Evolutionary conservation across 2,797 vertebrate genomes (phyloP).

Genomic region (Chelmon rostratus): DNA sequence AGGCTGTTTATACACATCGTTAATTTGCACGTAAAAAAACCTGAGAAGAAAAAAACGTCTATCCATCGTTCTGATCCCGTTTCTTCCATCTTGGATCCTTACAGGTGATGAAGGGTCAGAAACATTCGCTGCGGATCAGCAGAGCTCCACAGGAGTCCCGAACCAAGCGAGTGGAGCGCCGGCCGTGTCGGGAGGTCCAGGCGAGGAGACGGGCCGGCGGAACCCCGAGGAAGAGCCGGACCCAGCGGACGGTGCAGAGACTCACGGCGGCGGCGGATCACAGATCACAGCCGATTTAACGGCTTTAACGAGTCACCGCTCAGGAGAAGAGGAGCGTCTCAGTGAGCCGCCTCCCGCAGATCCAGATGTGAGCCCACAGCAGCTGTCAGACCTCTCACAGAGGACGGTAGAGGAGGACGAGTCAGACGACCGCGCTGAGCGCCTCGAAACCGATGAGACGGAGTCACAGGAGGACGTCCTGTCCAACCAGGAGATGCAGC

Average conservation of each 20-base stretch:
- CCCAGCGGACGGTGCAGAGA: slow-evolving; percentile 11
- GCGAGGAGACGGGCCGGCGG: slow-evolving; percentile 9
- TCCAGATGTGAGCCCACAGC: slow-evolving; percentile 7
- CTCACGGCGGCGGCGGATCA: slow-evolving; percentile 8
- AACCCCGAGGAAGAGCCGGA: slow-evolving; percentile 37
- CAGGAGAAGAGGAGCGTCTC: slow-evolving; percentile 17
- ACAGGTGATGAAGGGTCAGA: slow-evolving; percentile 39
- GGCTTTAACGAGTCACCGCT: background rate
- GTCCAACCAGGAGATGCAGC: slow-evolving; percentile 33
- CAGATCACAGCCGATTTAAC: slow-evolving; percentile 22
- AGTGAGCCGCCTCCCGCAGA: slow-evolving; percentile 10
- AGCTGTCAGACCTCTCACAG: slow-evolving; percentile 9
- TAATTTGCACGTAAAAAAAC: no score
- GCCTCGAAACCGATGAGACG: background rate
- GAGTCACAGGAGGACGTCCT: slow-evolving; percentile 25
- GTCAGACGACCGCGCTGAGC: slow-evolving; percentile 17
- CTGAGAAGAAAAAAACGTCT: no score
- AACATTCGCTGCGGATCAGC: background rate
- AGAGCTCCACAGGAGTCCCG: slow-evolving; percentile 18
- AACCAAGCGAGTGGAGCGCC: slow-evolving; percentile 17
- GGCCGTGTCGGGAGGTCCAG: background rate
- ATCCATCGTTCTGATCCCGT: no score
- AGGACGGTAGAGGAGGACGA: slow-evolving; percentile 25
- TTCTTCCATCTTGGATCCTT: background rate
- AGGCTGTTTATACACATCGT: no score